A percentile compares a stretch with the other conserved stretches of the same genome.
Conservation (phyloP, 2,113 vertebrate genomes). For the Lanius ludovicianus region DNA sequence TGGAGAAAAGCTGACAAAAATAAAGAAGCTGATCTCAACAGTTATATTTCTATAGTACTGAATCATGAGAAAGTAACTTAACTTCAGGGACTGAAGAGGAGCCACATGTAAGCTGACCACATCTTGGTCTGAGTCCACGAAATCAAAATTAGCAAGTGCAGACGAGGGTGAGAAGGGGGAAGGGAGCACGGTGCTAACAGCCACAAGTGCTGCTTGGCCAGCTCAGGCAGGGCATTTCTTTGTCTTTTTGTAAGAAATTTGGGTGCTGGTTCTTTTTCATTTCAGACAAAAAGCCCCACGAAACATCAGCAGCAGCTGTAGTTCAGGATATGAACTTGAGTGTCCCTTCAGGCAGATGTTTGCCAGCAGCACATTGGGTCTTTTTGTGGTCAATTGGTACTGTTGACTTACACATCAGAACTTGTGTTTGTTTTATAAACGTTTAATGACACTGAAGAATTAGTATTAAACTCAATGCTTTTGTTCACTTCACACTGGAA, state of each 20-base stretch:
- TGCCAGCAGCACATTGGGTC: not conserved
- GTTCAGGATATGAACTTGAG: fast-evolving
- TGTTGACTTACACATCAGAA: not conserved
- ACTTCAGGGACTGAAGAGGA: slow-evolving; percentile 17
- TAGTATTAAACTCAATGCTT: not conserved
- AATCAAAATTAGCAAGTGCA: slow-evolving; percentile 52
- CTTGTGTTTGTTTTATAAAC: not conserved
- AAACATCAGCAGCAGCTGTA: not conserved
- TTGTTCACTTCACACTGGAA: not conserved
- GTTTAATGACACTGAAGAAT: not conserved
- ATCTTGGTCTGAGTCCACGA: slow-evolving; percentile 28
- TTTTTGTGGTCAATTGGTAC: not conserved
- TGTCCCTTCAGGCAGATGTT: not conserved
- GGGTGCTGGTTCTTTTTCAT: not conserved
- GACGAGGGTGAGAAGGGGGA: not conserved
- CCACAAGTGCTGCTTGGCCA: not conserved
- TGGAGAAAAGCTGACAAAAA: slow-evolving; percentile 53
- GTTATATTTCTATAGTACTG: slow-evolving; percentile 54
- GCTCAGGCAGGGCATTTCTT: not conserved
- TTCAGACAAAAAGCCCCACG: not conserved
- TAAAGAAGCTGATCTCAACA: slow-evolving; percentile 62
- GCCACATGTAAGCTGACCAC: slow-evolving; percentile 21
- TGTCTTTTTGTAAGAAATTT: not conserved
- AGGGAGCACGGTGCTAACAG: not conserved
- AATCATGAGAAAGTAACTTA: slow-evolving; percentile 55